Evolutionary conservation across 2,888 invertebrate species (phyloP).

Genomic region (Drosophila crucigera): DNA sequence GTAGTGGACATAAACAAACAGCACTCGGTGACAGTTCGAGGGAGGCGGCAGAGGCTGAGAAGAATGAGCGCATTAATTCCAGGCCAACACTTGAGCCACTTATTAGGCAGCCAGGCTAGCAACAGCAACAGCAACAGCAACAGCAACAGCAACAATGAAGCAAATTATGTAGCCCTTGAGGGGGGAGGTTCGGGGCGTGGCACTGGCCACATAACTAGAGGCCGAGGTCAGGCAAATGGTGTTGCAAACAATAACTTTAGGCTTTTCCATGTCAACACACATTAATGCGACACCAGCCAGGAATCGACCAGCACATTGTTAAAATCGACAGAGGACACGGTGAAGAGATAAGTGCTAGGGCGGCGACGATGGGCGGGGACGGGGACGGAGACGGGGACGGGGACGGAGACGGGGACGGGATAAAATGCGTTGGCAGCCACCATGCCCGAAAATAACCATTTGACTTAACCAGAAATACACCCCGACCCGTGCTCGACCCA

Average conservation of each 20-base stretch:
- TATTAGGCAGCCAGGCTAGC: constrained; percentile 56
- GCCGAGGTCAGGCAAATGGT: constrained; percentile 52
- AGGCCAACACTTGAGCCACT: constrained; percentile 76
- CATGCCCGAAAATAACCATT: constrained; percentile 6
- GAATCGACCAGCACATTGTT: constrained; percentile 36
- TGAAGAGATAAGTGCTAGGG: constrained; percentile 12
- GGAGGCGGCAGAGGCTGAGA: neutral
- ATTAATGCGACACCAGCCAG: constrained; percentile 56
- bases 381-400: too few species aligned
- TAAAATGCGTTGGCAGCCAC: constrained; percentile 26
- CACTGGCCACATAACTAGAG: constrained; percentile 15
- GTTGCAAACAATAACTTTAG: constrained; percentile 73
- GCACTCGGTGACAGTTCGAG: constrained; percentile 22
- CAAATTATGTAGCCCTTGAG: constrained; percentile 60
- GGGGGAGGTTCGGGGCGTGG: constrained; percentile 35
- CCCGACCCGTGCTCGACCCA: neutral
- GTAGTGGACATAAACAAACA: constrained; percentile 44
- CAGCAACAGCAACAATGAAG: constrained; percentile 28
- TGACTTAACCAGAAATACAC: neutral
- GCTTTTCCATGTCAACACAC: constrained; percentile 76
- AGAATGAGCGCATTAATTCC: constrained; percentile 66
- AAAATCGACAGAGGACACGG: constrained; percentile 11
- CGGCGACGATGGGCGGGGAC: neutral
- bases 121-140: constrained; percentile 14
- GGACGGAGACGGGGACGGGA: constrained; percentile 3